phyloP scores from a whole-genome alignment of 2,797 vertebrate genomes.

The Argyrosomus regius region DNA sequence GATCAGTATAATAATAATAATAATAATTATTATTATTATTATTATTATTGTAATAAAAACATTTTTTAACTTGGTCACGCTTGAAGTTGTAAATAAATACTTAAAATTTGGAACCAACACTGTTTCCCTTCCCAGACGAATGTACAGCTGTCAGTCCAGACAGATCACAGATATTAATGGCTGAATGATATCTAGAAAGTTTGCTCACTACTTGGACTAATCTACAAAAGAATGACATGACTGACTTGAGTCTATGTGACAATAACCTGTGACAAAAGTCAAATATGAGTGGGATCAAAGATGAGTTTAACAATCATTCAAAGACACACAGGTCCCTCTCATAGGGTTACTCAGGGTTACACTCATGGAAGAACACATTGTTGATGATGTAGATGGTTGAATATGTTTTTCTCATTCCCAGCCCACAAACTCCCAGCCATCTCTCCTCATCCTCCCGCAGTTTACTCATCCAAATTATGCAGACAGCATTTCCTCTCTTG shows the following conservation, averaged over 20 bases:
- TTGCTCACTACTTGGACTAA: too few species aligned
- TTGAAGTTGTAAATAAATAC: too few species aligned
- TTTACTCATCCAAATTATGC: conserved; percentile 70
- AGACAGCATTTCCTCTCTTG: conserved; percentile 70
- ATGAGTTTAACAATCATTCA: not conserved
- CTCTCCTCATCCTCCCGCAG: conserved; percentile 25
- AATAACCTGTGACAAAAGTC: not conserved
- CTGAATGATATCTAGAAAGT: too few species aligned
- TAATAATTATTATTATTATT: too few species aligned
- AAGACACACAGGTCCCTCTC: not conserved
- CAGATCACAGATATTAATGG: too few species aligned
- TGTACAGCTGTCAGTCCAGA: too few species aligned
- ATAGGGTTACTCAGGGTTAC: conserved; percentile 35
- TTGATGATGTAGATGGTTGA: conserved; percentile 43
- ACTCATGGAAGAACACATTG: conserved; percentile 25
- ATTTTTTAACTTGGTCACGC: too few species aligned
- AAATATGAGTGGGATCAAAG: not conserved
- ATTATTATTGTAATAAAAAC: too few species aligned
- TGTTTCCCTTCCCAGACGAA: too few species aligned
- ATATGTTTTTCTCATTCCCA: conserved; percentile 69
- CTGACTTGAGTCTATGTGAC: conserved; percentile 6
- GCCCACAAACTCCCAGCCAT: conserved; percentile 24
- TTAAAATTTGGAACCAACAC: too few species aligned
- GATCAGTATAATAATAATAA: not conserved
- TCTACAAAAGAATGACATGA: too few species aligned